Percentiles rank a stretch among this genome's conserved stretches.
Conservation (phyloP, 2,113 vertebrate species). For the Syngnathus floridae region DNA sequence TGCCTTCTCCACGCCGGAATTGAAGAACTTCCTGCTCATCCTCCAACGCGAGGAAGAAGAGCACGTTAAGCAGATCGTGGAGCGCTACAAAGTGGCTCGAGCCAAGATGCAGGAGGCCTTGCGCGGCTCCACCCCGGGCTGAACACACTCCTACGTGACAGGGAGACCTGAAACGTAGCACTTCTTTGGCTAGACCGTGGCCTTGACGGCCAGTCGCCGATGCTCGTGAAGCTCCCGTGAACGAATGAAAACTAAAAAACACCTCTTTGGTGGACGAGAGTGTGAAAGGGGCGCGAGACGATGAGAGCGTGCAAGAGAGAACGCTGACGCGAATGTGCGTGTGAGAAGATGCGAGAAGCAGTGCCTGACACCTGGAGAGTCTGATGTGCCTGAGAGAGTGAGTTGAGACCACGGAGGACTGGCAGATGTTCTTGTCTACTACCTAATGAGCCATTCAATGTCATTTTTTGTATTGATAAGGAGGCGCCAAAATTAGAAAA, state of each 20-base stretch:
- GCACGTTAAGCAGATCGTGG: constrained; percentile 80
- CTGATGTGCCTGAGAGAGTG: constrained; percentile 68
- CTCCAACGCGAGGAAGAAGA: constrained; percentile 90
- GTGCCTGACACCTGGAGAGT: constrained; percentile 69
- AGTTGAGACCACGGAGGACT: constrained; percentile 51
- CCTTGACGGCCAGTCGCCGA: constrained; percentile 32
- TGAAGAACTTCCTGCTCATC: constrained; percentile 89
- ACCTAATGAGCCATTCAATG: constrained; percentile 17
- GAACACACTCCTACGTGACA: constrained; percentile 43
- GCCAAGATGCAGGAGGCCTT: constrained; percentile 82
- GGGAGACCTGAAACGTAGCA: constrained; percentile 35
- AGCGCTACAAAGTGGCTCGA: constrained; percentile 80
- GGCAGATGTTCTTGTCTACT: constrained; percentile 24
- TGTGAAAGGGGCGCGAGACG: constrained; percentile 52
- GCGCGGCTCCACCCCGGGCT: constrained; percentile 74
- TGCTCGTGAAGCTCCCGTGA: constrained; percentile 57
- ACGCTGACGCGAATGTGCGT: constrained; percentile 60
- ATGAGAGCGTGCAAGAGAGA: constrained; percentile 47
- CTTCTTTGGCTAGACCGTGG: constrained; percentile 36
- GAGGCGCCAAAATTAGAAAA: too few relatives aligned
- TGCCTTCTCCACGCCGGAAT: constrained; percentile 86
- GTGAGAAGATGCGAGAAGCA: constrained; percentile 63
- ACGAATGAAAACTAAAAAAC: constrained; percentile 33
- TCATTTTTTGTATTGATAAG: not conserved
- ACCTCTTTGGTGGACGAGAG: constrained; percentile 62